Evolutionary conservation across 2,797 vertebrate species (phyloP), one percentile per base, ranked within the genome.

Genomic region (Microchirus variegatus): DNA sequence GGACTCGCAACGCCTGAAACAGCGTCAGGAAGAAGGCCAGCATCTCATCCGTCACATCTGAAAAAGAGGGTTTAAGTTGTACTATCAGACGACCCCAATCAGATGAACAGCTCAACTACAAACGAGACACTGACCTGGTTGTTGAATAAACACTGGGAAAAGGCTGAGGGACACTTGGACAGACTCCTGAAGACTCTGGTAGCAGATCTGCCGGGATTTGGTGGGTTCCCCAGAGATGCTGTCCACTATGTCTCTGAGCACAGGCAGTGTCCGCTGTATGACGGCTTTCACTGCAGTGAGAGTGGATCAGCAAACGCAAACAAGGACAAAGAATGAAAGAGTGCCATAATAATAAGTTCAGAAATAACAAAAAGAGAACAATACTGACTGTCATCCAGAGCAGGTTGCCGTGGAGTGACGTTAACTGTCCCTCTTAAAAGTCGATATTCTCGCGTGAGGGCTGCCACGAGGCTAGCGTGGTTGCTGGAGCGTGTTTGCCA

Each of bases 121-220:
- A 11, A 42, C 40, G n/a, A 48, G 9, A 51, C 35, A 73, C 92
- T 85, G 88, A 99, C 98, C 97, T 93, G 96, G 94, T 84, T 99
- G 97, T 88, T 99, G 96, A 88, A 99, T 98, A 86, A 97, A 98
- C 75, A 94, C 91, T 46, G 96, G 96, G 82, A 99, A 98, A 75
- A 99, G 95, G 75, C 93, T 93, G 78, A 99, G 93, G 17, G 97
- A 96, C 78, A 99, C 95, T 91, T 99, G 97, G 75, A 98, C 96
- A 0, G 96, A 96, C 81, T 98, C 98, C 91, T 99, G 97, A 70
- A 99, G 91, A 1, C 96, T 98, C 91, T 99, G 96, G 78, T 99
- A 99, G 85, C 96, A 99, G 85, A 98, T 97, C 93, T 99, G 98
- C 7, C 97, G 95, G 8, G 98, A 97, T 85, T 98, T 99, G 71